Evolutionary conservation across 2,888 invertebrate genomes (phyloP).

Genomic region (Willowsia nigromaculata): DNA sequence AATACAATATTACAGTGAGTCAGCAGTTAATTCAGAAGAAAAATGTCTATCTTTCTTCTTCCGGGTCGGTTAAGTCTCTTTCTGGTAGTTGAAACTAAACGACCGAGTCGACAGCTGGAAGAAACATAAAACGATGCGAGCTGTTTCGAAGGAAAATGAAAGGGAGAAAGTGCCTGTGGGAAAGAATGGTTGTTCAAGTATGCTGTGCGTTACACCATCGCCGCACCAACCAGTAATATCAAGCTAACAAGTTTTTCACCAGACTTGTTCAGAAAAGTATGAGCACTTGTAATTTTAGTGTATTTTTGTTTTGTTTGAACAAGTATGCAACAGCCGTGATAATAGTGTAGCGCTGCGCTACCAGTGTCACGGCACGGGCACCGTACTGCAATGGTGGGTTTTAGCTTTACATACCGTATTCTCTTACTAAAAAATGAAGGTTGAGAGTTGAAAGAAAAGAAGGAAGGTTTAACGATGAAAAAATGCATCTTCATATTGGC

Average conservation of each 20-base stretch:
- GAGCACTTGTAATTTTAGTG: background rate
- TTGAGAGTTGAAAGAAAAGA: background rate
- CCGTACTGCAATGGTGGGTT: too few relatives aligned
- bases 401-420: too few relatives aligned
- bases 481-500: too few relatives aligned
- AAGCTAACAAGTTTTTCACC: background rate
- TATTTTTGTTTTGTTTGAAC: background rate
- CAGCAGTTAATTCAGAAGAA: background rate
- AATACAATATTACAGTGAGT: background rate
- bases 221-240: background rate
- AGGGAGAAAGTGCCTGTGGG: slow-evolving; percentile 17
- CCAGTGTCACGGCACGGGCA: too few relatives aligned
- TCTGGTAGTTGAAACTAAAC: slow-evolving; percentile 28
- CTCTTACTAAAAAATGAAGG: background rate
- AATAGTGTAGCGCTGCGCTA: background rate
- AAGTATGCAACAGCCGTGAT: background rate
- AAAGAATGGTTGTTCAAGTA: slow-evolving; percentile 17
- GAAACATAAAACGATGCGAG: slow-evolving; percentile 29
- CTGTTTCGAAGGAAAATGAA: slow-evolving; percentile 9
- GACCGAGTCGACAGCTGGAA: slow-evolving; percentile 36
- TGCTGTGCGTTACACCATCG: background rate
- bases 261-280: background rate
- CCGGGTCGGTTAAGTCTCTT: background rate
- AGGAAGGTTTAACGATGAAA: too few relatives aligned
- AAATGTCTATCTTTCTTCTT: background rate